These are phyloP conservation scores for Tauraco hartlaubi DNA, from an alignment of 2,797 vertebrate genomes.

Conservation along the genomic window DNA sequence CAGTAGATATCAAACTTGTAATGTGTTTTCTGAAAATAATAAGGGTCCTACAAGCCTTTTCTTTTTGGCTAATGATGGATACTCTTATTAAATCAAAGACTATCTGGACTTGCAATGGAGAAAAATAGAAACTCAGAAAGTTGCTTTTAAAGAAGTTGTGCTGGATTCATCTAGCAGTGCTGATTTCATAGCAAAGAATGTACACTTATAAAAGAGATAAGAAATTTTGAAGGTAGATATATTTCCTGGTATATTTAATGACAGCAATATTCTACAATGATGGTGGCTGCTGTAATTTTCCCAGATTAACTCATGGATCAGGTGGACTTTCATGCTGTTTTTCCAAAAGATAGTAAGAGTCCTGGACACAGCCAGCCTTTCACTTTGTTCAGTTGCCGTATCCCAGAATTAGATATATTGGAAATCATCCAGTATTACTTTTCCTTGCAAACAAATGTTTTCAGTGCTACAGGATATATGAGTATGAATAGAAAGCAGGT, in stretches of 20 bases:
- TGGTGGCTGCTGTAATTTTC: not conserved
- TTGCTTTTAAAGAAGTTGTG: not conserved
- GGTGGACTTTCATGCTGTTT: not conserved
- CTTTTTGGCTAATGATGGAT: not conserved
- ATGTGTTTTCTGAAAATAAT: conserved; percentile 58
- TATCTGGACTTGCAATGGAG: not conserved
- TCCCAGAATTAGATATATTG: not conserved
- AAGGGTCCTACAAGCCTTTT: not conserved
- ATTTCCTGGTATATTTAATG: not conserved
- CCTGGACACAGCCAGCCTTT: not conserved
- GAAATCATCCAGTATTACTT: not conserved
- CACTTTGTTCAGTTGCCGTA: not conserved
- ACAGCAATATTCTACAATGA: not conserved
- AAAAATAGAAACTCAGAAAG: conserved; percentile 14
- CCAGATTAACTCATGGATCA: not conserved
- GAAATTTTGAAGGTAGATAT: not conserved
- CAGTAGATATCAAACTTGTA: conserved; percentile 36
- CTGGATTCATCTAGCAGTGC: not conserved
- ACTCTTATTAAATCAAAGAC: conserved; percentile 12
- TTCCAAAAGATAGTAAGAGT: not conserved
- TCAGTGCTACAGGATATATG: not conserved
- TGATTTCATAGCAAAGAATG: not conserved
- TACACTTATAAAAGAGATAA: not conserved
- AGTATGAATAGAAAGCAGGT: not conserved
- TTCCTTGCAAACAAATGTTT: not conserved